Evolutionary conservation across 30 jellyfish, hydroid and myxozoan species (phyloP).

Genomic region (Nemopilema nomurai): DNA sequence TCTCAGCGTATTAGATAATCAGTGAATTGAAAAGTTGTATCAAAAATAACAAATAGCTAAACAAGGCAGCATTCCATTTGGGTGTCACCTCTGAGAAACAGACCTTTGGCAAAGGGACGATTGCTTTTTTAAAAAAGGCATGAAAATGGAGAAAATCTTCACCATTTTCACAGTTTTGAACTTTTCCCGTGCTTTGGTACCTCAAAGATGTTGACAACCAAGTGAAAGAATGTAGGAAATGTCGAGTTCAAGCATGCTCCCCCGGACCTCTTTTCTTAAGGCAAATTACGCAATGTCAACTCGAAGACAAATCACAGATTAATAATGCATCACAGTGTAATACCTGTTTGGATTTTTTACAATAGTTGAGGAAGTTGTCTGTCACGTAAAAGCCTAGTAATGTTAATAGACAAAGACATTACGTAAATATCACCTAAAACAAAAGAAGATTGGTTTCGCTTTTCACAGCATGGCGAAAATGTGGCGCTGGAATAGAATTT

Average conservation of each 20-base stretch:
- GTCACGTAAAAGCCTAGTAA: background rate
- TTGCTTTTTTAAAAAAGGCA: too few species aligned
- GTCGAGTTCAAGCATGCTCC: background rate
- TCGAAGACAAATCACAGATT: background rate
- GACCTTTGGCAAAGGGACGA: too few species aligned
- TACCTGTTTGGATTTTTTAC: background rate
- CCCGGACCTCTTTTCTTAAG: background rate
- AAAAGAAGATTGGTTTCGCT: background rate
- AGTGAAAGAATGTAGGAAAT: background rate
- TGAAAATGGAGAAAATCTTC: too few species aligned
- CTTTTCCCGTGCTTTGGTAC: too few species aligned
- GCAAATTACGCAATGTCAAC: background rate
- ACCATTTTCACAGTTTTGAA: too few species aligned
- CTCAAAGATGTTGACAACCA: background rate
- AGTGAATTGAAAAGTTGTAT: too few species aligned
- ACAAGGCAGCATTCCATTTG: too few species aligned
- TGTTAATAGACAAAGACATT: background rate
- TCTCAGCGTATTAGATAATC: too few species aligned
- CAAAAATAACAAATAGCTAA: too few species aligned
- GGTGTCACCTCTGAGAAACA: too few species aligned
- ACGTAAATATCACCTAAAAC: background rate
- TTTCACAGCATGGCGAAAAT: background rate
- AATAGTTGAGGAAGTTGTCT: background rate
- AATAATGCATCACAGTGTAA: background rate
- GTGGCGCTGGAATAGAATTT: background rate